Conservation (phyloP, 1,140 invertebrate genomes). For the Coptotermes formosanus region DNA sequence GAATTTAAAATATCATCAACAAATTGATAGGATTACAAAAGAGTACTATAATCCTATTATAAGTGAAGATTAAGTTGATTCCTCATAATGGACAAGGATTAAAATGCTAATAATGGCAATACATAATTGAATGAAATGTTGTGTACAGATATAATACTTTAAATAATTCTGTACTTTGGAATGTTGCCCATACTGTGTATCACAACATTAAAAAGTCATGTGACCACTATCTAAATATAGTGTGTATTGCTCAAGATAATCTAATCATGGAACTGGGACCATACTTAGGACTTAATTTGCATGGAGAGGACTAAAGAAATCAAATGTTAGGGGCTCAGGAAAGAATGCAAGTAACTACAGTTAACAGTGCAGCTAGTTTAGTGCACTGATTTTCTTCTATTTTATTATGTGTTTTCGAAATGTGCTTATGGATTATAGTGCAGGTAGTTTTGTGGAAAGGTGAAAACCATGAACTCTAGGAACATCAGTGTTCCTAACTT, state of each 20-base stretch:
- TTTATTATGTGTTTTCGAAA: not conserved
- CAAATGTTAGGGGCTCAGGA: not conserved
- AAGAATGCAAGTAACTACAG: not conserved
- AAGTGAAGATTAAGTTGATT: not conserved
- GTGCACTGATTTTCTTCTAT: not conserved
- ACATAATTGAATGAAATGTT: not conserved
- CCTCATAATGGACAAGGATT: not conserved
- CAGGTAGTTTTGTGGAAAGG: conserved; percentile 11
- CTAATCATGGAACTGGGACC: not conserved
- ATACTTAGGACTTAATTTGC: not conserved
- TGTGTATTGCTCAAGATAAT: conserved; percentile 8
- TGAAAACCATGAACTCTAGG: not conserved
- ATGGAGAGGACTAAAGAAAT: not conserved
- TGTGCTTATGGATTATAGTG: not conserved
- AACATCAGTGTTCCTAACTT: not conserved
- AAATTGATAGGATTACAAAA: conserved; percentile 2
- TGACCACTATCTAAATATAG: not conserved
- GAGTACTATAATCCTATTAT: not conserved
- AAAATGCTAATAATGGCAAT: not conserved
- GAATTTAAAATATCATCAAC: not conserved
- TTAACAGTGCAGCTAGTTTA: not conserved
- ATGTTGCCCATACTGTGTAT: not conserved
- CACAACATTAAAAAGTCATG: not conserved
- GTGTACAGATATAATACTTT: not conserved
- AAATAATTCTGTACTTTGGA: not conserved